These are phyloP conservation scores for Ctenochaetus hawaiiensis DNA, from an alignment of 2,797 vertebrate genomes.

Conservation along the genomic window DNA sequence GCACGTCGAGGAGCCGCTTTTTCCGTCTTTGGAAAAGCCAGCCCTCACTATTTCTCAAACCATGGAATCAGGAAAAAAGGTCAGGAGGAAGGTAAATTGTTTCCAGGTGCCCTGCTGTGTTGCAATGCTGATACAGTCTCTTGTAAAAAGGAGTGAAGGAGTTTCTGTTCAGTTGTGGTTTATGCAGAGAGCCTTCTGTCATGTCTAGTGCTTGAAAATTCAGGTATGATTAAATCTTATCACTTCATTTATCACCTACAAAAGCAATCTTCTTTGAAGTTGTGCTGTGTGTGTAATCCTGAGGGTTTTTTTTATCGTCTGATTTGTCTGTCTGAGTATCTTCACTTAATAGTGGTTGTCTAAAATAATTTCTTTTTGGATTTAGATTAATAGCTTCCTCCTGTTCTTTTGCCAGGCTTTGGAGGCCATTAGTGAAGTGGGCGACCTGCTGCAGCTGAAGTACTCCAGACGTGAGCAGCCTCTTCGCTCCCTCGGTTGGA, in stretches of 20 bases:
- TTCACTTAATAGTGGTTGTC: not conserved
- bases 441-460: constrained; percentile 94
- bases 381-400: constrained; percentile 11
- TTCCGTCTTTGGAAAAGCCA: constrained; percentile 86
- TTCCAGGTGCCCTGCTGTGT: constrained; percentile 84
- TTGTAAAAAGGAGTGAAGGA: constrained; percentile 63
- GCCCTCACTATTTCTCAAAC: constrained; percentile 77
- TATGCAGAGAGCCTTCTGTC: constrained; percentile 47
- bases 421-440: constrained; percentile 93
- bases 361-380: not conserved
- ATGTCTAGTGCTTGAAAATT: constrained; percentile 42
- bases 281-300: not conserved
- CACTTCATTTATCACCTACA: constrained; percentile 31
- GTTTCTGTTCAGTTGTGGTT: constrained; percentile 67
- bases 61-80: constrained; percentile 77
- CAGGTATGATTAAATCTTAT: constrained; percentile 24
- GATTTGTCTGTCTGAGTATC: not conserved
- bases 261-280: not conserved
- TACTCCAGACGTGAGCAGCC: constrained; percentile 89
- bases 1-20: constrained; percentile 76
- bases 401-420: constrained; percentile 85
- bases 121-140: constrained; percentile 74
- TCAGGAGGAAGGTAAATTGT: constrained; percentile 85
- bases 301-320: not conserved
- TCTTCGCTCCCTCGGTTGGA: constrained; percentile 84